Conservation (phyloP, 2,113 vertebrate genomes). For the Cairina moschata region DNA sequence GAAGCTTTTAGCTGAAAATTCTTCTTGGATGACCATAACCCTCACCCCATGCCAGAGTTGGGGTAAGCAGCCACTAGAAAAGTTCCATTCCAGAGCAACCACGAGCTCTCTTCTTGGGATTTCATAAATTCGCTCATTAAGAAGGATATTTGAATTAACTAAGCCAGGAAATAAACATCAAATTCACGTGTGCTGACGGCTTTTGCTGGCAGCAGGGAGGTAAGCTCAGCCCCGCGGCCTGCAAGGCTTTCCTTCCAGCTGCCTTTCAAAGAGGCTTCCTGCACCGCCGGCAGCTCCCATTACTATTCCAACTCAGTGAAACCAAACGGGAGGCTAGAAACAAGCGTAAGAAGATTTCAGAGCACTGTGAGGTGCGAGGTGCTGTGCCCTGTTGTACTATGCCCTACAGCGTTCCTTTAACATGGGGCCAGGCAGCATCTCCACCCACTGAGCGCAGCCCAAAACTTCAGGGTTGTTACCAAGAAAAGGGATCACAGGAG, state of each 20-base stretch:
- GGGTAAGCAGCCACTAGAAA: background rate
- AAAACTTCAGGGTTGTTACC: background rate
- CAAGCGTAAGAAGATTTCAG: background rate
- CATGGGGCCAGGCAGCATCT: background rate
- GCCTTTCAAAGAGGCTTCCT: background rate
- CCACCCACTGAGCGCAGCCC: background rate
- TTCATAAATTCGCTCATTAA: background rate
- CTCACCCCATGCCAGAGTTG: background rate
- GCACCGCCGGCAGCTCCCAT: background rate
- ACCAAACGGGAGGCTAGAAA: background rate
- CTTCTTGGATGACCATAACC: background rate
- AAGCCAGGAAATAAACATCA: background rate
- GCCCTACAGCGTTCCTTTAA: background rate
- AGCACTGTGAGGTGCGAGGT: background rate
- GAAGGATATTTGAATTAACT: background rate
- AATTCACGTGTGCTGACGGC: background rate
- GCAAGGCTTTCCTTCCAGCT: background rate
- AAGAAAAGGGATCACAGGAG: background rate
- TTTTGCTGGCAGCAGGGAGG: background rate
- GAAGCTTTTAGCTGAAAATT: background rate
- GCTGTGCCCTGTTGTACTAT: background rate
- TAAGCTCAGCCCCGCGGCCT: background rate
- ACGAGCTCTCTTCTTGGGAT: background rate
- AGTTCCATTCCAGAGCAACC: background rate
- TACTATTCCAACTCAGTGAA: background rate